Evolutionary conservation across 2,113 vertebrate genomes (phyloP).

Genomic region (Callocephalon fimbriatum): DNA sequence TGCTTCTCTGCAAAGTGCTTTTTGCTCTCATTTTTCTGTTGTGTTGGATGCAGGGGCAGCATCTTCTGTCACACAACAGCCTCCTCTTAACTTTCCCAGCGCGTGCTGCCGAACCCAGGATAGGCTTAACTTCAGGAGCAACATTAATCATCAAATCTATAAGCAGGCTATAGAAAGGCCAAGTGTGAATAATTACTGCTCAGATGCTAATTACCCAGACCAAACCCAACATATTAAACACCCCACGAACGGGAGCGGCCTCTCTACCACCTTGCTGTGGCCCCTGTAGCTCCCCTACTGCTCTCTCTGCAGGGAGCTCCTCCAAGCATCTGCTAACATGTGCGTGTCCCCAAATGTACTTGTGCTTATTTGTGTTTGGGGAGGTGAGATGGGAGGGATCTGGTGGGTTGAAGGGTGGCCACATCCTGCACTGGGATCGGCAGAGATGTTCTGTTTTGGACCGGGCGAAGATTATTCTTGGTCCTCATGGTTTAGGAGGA

Average conservation of each 20-base stretch:
- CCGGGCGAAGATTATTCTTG: neutral
- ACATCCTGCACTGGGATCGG: neutral
- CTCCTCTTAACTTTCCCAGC: neutral
- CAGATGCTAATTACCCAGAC: constrained; percentile 40
- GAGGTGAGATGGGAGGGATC: neutral
- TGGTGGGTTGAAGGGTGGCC: neutral
- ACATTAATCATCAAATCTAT: constrained; percentile 13
- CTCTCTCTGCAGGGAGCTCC: neutral
- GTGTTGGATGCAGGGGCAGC: neutral
- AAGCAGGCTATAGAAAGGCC: constrained; percentile 20
- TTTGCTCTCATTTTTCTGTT: neutral
- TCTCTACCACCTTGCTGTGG: rapidly evolving
- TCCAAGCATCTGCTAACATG: neutral
- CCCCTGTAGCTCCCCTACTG: neutral
- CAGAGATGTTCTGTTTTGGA: neutral
- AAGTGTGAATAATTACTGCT: constrained; percentile 44
- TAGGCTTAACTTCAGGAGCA: neutral
- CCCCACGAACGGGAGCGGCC: rapidly evolving
- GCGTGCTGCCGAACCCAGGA: rapidly evolving
- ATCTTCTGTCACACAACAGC: neutral
- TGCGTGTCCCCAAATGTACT: neutral
- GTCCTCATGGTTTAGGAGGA: neutral
- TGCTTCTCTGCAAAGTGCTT: neutral
- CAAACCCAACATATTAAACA: neutral
- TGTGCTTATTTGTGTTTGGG: rapidly evolving